Evolutionary conservation across 2,888 invertebrate species (phyloP), one percentile per base, ranked within the genome.

Genomic region (Dascillus cervinus): DNA sequence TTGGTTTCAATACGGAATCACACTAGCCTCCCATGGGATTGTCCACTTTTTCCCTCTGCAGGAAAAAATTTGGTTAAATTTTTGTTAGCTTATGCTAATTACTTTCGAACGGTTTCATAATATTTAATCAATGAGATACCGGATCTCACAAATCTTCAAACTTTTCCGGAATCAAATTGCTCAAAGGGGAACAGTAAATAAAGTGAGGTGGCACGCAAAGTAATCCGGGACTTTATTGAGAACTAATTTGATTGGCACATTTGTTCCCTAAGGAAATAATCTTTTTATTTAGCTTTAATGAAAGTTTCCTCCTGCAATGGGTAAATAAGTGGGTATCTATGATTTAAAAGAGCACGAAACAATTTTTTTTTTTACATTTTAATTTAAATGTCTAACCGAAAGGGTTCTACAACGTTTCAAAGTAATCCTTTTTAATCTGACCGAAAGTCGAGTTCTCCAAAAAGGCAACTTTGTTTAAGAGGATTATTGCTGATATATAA

Each of bases 401-500:
- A 49, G 50, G 48, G 47, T 48, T 47, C 40, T 41, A 42, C 42
- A 43, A 45, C 50, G 53, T 49, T 49, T 33, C 44, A 30, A 47
- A 55, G 53, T 57, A 56, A 58, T 53, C 55, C 48, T 36, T 49
- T 55, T 50, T 57, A 55, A 56, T 54, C 54, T 47, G 47, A 44
- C 55, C 53, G 47, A 50, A 45, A 55, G 56, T 55, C 53, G 53
- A 50, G 53, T 55, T 49, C 47, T 47, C 56, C 52, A 54, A 56
- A 58, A 56, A 57, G 58, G 55, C 55, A 58, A 55, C 58, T 56
- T 55, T 53, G 51, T 53, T 51, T 56, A 59, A 59, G 58, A 50
- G 56, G 59, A 59, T 59, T 59, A 59, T 46, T 42, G 47, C 48
- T 58, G 58, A 59, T 58, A 57, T 58, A 59, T 57, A 57, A 58